phyloP scores from a whole-genome alignment of 64 coral and sea anemone genomes.

The Montipora efflorescens region DNA sequence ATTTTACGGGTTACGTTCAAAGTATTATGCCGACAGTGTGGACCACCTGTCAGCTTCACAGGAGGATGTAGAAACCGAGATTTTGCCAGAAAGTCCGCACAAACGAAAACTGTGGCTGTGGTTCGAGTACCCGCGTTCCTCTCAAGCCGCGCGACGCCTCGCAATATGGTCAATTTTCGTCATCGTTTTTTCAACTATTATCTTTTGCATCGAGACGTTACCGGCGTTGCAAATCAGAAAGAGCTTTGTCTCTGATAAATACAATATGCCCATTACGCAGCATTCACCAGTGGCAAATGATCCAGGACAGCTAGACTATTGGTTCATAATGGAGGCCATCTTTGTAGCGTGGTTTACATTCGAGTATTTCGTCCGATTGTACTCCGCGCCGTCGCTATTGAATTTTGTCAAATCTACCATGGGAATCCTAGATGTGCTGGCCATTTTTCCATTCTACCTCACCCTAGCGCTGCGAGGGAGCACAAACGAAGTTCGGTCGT shows the following conservation, averaged over 20 bases:
- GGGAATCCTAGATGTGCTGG: slow-evolving; percentile 86
- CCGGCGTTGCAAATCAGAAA: not conserved
- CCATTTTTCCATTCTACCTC: slow-evolving; percentile 90
- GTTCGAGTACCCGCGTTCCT: slow-evolving; percentile 88
- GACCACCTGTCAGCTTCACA: slow-evolving; percentile 23
- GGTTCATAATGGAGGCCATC: slow-evolving; percentile 75
- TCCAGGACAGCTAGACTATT: slow-evolving; percentile 19
- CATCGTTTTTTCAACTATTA: slow-evolving; percentile 83
- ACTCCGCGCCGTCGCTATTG: slow-evolving; percentile 75
- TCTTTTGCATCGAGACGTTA: slow-evolving; percentile 91
- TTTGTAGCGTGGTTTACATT: slow-evolving; percentile 95
- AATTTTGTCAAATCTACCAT: slow-evolving; percentile 88
- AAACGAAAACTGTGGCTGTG: slow-evolving; percentile 86
- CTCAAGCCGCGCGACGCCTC: slow-evolving; percentile 49
- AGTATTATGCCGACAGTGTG: not conserved
- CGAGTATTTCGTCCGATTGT: slow-evolving; percentile 80
- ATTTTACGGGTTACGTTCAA: slow-evolving; percentile 66
- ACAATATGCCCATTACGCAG: not conserved
- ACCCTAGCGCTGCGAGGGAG: slow-evolving; percentile 70
- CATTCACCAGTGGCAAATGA: not conserved
- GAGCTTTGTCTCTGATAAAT: not conserved
- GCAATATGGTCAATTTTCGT: slow-evolving; percentile 78
- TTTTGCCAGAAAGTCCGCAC: slow-evolving; percentile 30
- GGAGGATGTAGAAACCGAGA: slow-evolving; percentile 23
- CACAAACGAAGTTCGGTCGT: slow-evolving; percentile 45